Evolutionary conservation across 1,140 invertebrate species (phyloP), one percentile per base, ranked within the genome.

Genomic region (Druon quercuslanigerum): DNA sequence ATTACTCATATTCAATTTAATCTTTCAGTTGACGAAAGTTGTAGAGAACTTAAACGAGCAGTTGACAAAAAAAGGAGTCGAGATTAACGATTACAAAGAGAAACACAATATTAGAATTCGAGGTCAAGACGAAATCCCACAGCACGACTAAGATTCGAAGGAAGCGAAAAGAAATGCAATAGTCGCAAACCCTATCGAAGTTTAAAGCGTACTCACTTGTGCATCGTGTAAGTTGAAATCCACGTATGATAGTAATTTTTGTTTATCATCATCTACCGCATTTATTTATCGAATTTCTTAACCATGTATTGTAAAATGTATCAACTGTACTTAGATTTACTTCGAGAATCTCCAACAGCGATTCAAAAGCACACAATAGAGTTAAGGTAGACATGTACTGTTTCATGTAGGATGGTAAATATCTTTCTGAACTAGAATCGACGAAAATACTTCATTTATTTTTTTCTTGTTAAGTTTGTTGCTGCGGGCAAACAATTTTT

Each of bases 71-170:
- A 99, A 99, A 92, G 98, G 97, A 7, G 91, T 94, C 71, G 97
- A 99, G 91, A 96, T 99, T 51, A 98, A 98, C 88, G 96, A 98
- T 81, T 99, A 96, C 90, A 97, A 97, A 88, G 96, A 98, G 87
- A 95, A 96, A 84, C 93, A 98, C 86, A 97, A 97, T 88, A 97
- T 99, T 83, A 94, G 92, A 86, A 94, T 96, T 83, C 93, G 94
- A 84, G 95, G 94, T 1, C 92, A 93, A 74, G 94, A 95, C 74
- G 93, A 93, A 78, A 80, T 92, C n/a, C 87, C 86, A 75, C 83
- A 90, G 76, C 90, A 91, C 75, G 87, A 89, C 82, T 83, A 91
- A 88, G 78, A 91, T 88, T 77, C 85, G 81, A 73, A 87, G 87
- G 85, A 92, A 92, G 83, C 84, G 14, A 95, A 94, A 83, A 91